Base-by-base conservation (phyloP, 2,888 invertebrate species). In the Megalurothrips usitatus region DNA sequence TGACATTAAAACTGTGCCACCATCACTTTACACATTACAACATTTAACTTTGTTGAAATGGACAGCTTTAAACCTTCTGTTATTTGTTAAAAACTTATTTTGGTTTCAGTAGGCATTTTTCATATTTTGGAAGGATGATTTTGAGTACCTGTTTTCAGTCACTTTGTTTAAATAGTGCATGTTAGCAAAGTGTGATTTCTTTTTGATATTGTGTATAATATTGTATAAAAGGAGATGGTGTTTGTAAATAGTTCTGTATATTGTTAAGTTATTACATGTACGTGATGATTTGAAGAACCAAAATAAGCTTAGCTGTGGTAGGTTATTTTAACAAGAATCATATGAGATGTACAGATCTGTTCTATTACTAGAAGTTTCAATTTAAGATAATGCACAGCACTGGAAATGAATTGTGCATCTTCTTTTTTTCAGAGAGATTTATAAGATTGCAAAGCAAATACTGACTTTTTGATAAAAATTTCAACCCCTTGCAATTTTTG, bases 241-340 rank as follows among this genome's bases (percentile, higher is more conserved):
- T 19, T 3, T 75, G 68, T 75, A 26, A 26, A 75, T 75, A 26
- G 1, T 26, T 1, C 23, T 11, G 68, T 26, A n/a, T 75, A 26
- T 23, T 75, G n/a, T 75, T 26, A 75, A 75, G 68, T 26, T 75
- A 26, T 75, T 12, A 26, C 8, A 23, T 26, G 23, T 75, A 75
- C 26, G 68, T 75, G 68, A 75, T 75, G 23, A 23, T 75, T 75
- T 26, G 26, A 75, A 26, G 68, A 75, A 75, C 68, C 68, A 75
- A 75, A 75, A 75, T 26, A 75, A 75, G 26, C 23, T 75, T 75
- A 75, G 26, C 23, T 75, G 68, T 58, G 19, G 19, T 19, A 58
- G 58, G 17, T 58, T 11, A 58, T 14, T 6, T 58, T 17, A 58
- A 58, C 17, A 58, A 19, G 58, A 19, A 19, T 58, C 4, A 58